Evolutionary conservation across 30 jellyfish, hydroid and myxozoan species (phyloP).

Genomic region (Aurelia coerulea): DNA sequence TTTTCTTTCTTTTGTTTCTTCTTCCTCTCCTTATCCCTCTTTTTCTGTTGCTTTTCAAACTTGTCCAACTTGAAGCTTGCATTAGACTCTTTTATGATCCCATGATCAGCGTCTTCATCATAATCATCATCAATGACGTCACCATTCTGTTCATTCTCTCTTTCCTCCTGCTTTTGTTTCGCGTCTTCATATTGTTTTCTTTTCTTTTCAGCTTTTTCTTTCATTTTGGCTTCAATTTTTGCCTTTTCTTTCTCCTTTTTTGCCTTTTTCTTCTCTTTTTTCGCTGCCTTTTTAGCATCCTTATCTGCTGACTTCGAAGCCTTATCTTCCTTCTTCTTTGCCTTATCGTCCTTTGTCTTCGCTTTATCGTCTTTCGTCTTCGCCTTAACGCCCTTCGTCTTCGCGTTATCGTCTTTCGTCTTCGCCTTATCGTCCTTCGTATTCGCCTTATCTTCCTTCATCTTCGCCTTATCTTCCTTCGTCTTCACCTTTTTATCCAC

Average conservation of each 20-base stretch:
- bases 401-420: background rate
- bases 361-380: background rate
- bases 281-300: background rate
- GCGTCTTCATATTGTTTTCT: background rate
- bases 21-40: background rate
- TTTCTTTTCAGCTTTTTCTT: background rate
- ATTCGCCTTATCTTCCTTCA: background rate
- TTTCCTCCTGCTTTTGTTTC: no score
- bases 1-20: background rate
- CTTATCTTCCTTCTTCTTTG: background rate
- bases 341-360: background rate
- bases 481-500: conserved; percentile 4
- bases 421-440: no score
- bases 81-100: no score
- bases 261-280: background rate
- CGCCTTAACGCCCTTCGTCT: background rate
- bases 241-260: conserved; percentile 12
- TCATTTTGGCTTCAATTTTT: background rate
- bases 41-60: background rate
- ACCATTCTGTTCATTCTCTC: no score
- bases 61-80: no score
- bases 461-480: background rate
- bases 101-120: no score
- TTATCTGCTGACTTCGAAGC: background rate
- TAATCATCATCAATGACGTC: no score